Conservation (phyloP, 2,888 invertebrate species). For the Tetranychus truncatus region DNA sequence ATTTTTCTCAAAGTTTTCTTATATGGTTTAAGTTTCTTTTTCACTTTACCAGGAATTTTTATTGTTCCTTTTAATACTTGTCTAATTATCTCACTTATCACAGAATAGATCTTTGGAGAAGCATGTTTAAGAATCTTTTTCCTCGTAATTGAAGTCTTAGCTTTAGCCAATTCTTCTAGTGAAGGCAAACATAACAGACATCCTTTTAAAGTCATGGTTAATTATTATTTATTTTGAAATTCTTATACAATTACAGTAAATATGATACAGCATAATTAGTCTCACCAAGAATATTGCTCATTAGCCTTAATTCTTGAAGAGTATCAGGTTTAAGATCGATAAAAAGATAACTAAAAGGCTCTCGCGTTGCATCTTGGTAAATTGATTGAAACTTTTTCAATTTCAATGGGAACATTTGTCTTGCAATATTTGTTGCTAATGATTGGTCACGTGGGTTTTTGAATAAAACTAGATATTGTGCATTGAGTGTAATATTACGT, state of each 20-base stretch:
- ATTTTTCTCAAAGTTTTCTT: background rate
- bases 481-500: background rate
- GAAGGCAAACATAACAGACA: background rate
- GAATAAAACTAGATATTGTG: background rate
- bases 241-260: background rate
- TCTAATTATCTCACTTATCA: background rate
- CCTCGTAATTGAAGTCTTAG: background rate
- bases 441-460: slow-evolving; percentile 9
- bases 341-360: slow-evolving; percentile 6
- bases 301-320: background rate
- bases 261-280: background rate
- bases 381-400: background rate
- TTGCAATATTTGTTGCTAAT: background rate
- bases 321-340: slow-evolving; percentile 3
- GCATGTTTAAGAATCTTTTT: background rate
- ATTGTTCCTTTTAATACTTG: background rate
- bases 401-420: background rate
- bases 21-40: background rate
- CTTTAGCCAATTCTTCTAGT: background rate
- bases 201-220: background rate
- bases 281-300: background rate
- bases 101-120: background rate
- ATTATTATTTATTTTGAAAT: background rate
- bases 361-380: slow-evolving; percentile 1
- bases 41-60: background rate